Base-by-base conservation (phyloP, 2,888 invertebrate species). In the Macropis europaea region DNA sequence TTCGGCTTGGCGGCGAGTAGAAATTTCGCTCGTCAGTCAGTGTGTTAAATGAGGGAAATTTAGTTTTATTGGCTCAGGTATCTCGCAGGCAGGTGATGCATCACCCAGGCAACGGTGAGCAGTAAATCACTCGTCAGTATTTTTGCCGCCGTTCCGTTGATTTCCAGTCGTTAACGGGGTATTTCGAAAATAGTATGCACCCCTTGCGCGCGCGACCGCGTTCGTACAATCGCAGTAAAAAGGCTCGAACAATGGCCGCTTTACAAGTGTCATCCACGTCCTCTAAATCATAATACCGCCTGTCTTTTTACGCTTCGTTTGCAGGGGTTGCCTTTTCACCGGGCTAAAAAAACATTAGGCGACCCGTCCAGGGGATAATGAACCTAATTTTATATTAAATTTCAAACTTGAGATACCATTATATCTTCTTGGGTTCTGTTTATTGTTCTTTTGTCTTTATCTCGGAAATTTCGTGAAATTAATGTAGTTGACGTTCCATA, bases 211-310 rank as follows among this genome's bases (percentile, higher is more conserved):
- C n/a, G n/a, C n/a, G n/a, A n/a, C n/a, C 47, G 53, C 15, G 22
- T 24, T 28, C 45, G 53, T 42, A 61, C 62, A 66, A 69, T 57
- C 32, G 38, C 47, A 19, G 34, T 43, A 32, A 67, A 70, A 68
- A 74, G 57, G 71, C 53, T 48, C 63, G 71, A 66, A 79, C 80
- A 79, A 79, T 80, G 74, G 62, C 5, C 48, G 71, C 63, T 78
- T 78, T 76, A 80, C 80, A 77, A 74, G 79, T 77, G 74, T 79
- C 80, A 74, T 77, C 66, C 43, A 60, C 70, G 67, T 73, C 59
- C 80, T 61, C 63, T 77, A 77, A 79, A 77, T 80, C 74, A 80
- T 66, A 47, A 60, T 67, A 64, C 43, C 42, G 32, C 4, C 30
- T 47, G 57, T 40, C 71, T 73, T 77, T 79, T 79, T 38, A 80